Evolutionary conservation across 2,888 invertebrate species (phyloP).

Genomic region (Melanchra persicariae): DNA sequence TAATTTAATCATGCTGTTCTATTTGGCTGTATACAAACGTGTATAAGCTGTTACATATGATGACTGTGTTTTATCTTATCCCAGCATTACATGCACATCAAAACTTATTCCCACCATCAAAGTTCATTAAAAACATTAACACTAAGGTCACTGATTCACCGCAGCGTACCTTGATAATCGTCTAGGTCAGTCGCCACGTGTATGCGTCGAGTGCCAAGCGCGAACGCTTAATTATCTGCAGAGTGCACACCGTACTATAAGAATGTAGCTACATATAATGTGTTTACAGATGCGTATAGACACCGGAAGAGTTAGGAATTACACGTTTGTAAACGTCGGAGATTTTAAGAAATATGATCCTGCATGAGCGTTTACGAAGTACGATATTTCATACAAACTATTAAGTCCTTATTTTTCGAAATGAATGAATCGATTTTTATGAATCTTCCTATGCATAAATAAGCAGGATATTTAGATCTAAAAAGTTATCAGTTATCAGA

Average conservation of each 20-base stretch:
- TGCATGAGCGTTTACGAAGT: too few relatives aligned
- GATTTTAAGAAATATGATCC: too few relatives aligned
- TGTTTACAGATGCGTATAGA: constrained; percentile 15
- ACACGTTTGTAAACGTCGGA: neutral
- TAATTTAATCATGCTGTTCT: too few relatives aligned
- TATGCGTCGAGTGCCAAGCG: constrained; percentile 45
- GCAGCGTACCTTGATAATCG: constrained; percentile 54
- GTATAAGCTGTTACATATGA: too few relatives aligned
- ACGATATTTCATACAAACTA: too few relatives aligned
- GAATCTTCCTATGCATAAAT: too few relatives aligned
- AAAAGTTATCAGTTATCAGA: too few relatives aligned
- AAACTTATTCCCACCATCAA: constrained; percentile 29
- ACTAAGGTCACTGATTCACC: constrained; percentile 51
- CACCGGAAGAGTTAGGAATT: constrained; percentile 7
- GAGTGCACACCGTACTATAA: constrained; percentile 16
- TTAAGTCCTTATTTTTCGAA: too few relatives aligned
- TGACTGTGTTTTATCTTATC: too few relatives aligned
- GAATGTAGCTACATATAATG: constrained; percentile 2
- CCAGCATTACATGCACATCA: neutral
- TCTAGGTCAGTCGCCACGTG: constrained; percentile 59
- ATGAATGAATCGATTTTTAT: too few relatives aligned
- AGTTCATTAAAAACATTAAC: constrained; percentile 43
- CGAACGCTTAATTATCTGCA: constrained; percentile 41
- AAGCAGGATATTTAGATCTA: too few relatives aligned
- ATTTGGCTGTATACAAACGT: too few relatives aligned